Percentiles rank a stretch among this genome's conserved stretches.
These are phyloP conservation scores for Tursiops truncatus DNA, from an alignment of 2,113 vertebrate genomes.

Conservation along the genomic window DNA sequence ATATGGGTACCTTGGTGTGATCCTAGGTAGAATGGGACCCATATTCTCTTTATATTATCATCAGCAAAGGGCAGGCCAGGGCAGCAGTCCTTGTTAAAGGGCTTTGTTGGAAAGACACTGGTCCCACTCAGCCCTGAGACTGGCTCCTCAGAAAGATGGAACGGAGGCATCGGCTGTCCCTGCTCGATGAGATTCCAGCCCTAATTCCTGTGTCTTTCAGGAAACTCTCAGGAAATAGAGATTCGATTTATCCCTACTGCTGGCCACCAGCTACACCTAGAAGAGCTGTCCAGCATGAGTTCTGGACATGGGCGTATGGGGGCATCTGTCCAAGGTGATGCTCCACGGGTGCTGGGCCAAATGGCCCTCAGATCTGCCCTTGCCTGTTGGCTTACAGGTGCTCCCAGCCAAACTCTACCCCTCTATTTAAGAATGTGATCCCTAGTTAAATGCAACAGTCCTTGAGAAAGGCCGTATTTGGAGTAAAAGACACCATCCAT, in stretches of 20 bases:
- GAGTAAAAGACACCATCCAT: not conserved
- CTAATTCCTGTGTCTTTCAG: not conserved
- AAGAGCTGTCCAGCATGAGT: not conserved
- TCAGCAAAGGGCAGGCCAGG: not conserved
- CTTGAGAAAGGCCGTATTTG: not conserved
- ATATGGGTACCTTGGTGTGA: not conserved
- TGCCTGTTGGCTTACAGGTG: not conserved
- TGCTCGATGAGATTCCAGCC: not conserved
- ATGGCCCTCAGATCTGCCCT: not conserved
- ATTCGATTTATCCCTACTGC: not conserved
- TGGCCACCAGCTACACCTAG: not conserved
- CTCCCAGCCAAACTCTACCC: not conserved
- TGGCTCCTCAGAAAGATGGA: not conserved
- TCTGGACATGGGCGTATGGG: not conserved
- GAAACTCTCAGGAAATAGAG: not conserved
- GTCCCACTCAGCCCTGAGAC: not conserved
- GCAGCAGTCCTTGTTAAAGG: not conserved
- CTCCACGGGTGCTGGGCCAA: fast-evolving
- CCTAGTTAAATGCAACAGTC: not conserved
- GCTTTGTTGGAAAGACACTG: not conserved
- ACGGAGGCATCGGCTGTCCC: not conserved
- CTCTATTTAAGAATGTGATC: not conserved
- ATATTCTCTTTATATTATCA: not conserved
- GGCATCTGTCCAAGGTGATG: not conserved
- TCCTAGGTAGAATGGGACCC: not conserved